Evolutionary conservation across 64 coral and sea anemone species (phyloP).

Genomic region (Montipora foliosa): DNA sequence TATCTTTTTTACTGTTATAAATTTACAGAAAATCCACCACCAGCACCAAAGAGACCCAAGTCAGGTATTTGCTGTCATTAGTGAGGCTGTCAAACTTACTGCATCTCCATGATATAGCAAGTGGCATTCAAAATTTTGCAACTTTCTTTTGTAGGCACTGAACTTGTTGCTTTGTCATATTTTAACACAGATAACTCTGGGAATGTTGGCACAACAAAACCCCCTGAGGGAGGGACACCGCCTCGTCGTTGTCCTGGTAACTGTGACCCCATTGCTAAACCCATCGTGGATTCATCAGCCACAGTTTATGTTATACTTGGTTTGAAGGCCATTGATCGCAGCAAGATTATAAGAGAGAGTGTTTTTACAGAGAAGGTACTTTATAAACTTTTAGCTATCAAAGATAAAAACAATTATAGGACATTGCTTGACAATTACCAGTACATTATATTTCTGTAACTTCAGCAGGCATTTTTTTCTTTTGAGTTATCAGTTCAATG

Average conservation of each 20-base stretch:
- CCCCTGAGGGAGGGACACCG: neutral
- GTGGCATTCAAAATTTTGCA: too few relatives aligned
- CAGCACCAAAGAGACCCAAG: too few relatives aligned
- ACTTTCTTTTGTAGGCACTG: too few relatives aligned
- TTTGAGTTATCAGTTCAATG: too few relatives aligned
- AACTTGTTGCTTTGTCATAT: neutral
- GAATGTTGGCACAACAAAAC: neutral
- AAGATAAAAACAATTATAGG: neutral
- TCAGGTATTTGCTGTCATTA: too few relatives aligned
- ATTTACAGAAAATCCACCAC: too few relatives aligned
- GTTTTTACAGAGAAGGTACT: conserved; percentile 78
- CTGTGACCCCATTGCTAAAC: conserved; percentile 60
- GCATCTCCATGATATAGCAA: too few relatives aligned
- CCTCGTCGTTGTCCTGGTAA: neutral
- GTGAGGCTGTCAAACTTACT: too few relatives aligned
- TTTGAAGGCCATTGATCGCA: conserved; percentile 83
- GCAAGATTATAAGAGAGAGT: conserved; percentile 56
- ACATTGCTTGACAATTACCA: too few relatives aligned
- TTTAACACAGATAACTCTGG: neutral
- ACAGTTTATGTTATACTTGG: conserved; percentile 88
- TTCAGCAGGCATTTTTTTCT: too few relatives aligned
- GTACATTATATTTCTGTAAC: too few relatives aligned
- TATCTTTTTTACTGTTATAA: too few relatives aligned
- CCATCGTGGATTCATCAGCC: conserved; percentile 38
- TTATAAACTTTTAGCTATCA: neutral